phyloP scores from a whole-genome alignment of 2,888 invertebrate genomes.

The Drosophila paracracens region DNA sequence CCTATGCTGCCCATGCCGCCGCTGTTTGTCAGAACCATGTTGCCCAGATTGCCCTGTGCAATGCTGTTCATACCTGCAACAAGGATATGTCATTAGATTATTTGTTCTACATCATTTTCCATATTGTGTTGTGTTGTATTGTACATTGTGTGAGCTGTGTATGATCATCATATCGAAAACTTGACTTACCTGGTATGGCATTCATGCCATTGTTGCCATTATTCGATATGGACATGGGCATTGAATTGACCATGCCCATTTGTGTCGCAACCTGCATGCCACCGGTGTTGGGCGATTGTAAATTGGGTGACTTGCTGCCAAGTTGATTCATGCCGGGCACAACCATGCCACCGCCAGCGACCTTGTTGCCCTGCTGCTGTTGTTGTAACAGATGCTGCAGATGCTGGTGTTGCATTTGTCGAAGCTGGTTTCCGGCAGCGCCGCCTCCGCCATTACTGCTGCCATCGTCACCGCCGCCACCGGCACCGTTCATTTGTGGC shows the following conservation, averaged over 20 bases:
- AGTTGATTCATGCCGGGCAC: slow-evolving; percentile 90
- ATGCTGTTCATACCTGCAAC: slow-evolving; percentile 88
- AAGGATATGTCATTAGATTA: not conserved
- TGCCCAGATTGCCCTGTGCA: slow-evolving; percentile 86
- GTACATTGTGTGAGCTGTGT: not conserved
- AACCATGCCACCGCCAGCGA: slow-evolving; percentile 75
- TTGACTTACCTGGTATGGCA: slow-evolving; percentile 88
- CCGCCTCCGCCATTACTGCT: slow-evolving; percentile 40
- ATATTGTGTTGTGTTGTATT: not conserved
- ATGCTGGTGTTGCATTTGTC: slow-evolving; percentile 86
- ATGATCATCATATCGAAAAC: not conserved
- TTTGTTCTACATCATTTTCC: not conserved
- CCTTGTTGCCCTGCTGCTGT: slow-evolving; percentile 81
- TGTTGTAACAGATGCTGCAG: slow-evolving; percentile 90
- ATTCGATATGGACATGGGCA: slow-evolving; percentile 91
- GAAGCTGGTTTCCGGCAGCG: slow-evolving; percentile 72
- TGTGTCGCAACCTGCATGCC: slow-evolving; percentile 89
- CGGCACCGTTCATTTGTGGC: slow-evolving; percentile 87
- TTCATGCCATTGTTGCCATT: slow-evolving; percentile 90
- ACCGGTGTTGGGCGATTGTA: slow-evolving; percentile 94
- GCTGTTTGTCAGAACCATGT: slow-evolving; percentile 93
- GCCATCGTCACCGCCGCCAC: slow-evolving; percentile 86
- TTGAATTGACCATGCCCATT: slow-evolving; percentile 88
- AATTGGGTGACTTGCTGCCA: slow-evolving; percentile 93
- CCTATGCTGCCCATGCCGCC: slow-evolving; percentile 86